Base-by-base conservation (phyloP, 2,888 invertebrate species). In the Boloria selene region DNA sequence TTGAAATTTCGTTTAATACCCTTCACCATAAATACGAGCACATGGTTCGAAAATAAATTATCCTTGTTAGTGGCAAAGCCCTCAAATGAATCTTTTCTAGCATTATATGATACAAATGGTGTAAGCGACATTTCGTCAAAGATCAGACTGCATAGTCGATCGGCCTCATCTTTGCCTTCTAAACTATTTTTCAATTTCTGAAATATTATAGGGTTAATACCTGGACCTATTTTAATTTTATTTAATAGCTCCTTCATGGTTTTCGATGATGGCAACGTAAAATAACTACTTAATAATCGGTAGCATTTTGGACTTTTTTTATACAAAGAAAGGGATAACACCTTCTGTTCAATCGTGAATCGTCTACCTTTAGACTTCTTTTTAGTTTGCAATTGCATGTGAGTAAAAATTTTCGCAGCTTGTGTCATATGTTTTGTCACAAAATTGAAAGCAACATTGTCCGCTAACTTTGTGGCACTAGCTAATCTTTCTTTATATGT, bases 1-100 rank as follows among this genome's bases (percentile, higher is more conserved):
- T 76, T 75, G 54, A 70, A 71, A 61, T 68, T 70, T 13, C 22
- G 18, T 68, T 71, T 74, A 14, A 76, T 49, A 0, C 74, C 73
- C 56, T 74, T 76, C 0, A 75, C 64, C 74, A 76, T 75, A 58
- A 75, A 77, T 0, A 75, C 73, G 18, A 76, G 53, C 1, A 56
- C 75, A 61, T 74, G 75, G 49, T 75, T 52, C 4, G 74, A 72
- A 66, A 73, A 56, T 22, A 42, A 18, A 14, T 63, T 17, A 17
- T 42, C 18, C 22, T 56, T 45, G 49, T 70, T 51, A 58, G 7
- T 51, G 6, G 68, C 55, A 67, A 75, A 74, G 10, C 74, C 72
- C 60, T 70, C 45, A 3, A 74, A 17, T 44, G 49, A 13, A 50
- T 74, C 71, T 4, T 67, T 70, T 42, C 52, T 42, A 13, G 51